A percentile compares a stretch with the other conserved stretches of the same genome.
Conservation (phyloP, 2,113 vertebrate genomes). For the Chaetorhynchus papuensis region DNA sequence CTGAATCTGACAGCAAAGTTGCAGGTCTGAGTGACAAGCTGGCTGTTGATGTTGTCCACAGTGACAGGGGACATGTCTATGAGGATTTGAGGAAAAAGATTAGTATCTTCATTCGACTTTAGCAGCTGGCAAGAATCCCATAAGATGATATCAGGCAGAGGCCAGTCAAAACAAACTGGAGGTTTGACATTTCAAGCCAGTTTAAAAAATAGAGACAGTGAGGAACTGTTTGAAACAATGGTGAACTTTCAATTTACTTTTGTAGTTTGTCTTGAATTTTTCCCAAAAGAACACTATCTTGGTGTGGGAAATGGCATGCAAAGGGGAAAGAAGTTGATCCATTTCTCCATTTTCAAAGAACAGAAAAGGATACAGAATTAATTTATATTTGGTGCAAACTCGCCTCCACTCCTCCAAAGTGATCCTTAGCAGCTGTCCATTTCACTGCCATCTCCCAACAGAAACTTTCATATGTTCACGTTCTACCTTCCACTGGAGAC, state of each 20-base stretch:
- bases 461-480: fast-evolving
- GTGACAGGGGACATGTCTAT: neutral
- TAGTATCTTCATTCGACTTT: neutral
- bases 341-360: neutral
- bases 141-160: neutral
- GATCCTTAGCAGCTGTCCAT: neutral
- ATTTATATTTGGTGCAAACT: neutral
- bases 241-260: neutral
- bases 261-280: neutral
- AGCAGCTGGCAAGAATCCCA: neutral
- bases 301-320: neutral
- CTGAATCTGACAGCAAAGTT: neutral
- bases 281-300: neutral
- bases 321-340: neutral
- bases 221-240: neutral
- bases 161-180: slow-evolving; percentile 6
- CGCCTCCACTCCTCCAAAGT: neutral
- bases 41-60: neutral
- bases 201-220: neutral
- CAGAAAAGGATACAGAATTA: neutral
- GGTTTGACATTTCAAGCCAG: neutral
- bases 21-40: neutral
- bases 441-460: neutral
- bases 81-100: neutral
- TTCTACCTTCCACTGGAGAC: neutral